Percentiles rank a stretch among this genome's conserved stretches.
Conservation (phyloP, 2,888 invertebrate genomes). For the Noctua pronuba region DNA sequence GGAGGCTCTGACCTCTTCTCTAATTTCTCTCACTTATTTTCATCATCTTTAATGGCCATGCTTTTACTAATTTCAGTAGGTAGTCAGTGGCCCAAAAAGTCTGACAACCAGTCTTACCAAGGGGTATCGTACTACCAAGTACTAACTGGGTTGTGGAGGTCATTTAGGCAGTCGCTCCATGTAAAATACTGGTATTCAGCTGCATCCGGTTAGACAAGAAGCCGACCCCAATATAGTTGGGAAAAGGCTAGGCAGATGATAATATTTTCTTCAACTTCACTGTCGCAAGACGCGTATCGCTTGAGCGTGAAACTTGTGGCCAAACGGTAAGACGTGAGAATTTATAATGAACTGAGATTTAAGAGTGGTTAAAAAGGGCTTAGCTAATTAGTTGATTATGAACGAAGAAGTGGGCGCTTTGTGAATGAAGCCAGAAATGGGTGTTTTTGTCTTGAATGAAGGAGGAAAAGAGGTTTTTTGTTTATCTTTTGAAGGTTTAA, state of each 20-base stretch:
- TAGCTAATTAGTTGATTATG: conserved; percentile 41
- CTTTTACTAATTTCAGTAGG: not conserved
- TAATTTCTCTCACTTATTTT: no score
- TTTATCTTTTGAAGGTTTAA: conserved; percentile 3
- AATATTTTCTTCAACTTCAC: not conserved
- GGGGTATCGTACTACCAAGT: no score
- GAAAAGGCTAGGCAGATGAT: no score
- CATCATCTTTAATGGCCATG: no score
- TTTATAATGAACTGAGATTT: conserved; percentile 31
- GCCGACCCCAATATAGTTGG: no score
- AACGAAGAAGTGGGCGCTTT: conserved; percentile 28
- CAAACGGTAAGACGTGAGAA: conserved; percentile 6
- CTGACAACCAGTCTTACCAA: no score
- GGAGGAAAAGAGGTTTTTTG: not conserved
- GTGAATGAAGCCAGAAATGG: not conserved
- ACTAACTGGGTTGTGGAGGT: no score
- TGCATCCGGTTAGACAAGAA: no score
- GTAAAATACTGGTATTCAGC: no score
- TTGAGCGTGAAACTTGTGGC: not conserved
- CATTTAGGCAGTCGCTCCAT: no score
- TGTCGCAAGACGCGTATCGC: not conserved
- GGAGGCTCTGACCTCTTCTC: no score
- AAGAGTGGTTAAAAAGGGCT: conserved; percentile 31
- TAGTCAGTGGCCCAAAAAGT: no score
- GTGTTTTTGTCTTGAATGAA: not conserved